Evolutionary conservation across 1,140 invertebrate genomes (phyloP).

Genomic region (Coenobita brevimanus): DNA sequence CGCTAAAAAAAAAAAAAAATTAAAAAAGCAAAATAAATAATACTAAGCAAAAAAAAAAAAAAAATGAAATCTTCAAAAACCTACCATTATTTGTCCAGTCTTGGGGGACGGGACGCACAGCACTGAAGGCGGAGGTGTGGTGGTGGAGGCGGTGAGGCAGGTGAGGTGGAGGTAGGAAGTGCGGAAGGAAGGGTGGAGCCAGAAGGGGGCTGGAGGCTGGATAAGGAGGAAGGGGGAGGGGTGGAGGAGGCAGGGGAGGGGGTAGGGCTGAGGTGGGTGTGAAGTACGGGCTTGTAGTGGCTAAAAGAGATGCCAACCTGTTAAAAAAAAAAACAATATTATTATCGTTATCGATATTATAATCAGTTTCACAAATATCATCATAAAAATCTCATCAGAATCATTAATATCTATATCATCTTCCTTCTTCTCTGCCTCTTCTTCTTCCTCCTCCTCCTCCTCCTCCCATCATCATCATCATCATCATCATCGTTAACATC

Average conservation of each 20-base stretch:
- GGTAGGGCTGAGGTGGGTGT: neutral
- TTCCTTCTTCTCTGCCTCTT: too few relatives aligned
- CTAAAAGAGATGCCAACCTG: slow-evolving; percentile 33
- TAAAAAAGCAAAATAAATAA: too few relatives aligned
- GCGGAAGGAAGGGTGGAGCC: neutral
- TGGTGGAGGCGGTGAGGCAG: neutral
- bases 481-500: too few relatives aligned
- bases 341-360: too few relatives aligned
- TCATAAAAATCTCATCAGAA: too few relatives aligned
- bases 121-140: slow-evolving; percentile 41
- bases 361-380: too few relatives aligned
- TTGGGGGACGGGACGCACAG: slow-evolving; percentile 30
- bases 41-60: too few relatives aligned
- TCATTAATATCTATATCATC: too few relatives aligned
- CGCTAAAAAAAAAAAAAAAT: too few relatives aligned
- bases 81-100: neutral
- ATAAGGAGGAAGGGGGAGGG: neutral
- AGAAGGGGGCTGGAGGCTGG: neutral
- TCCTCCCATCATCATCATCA: too few relatives aligned
- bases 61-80: too few relatives aligned
- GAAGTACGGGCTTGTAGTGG: slow-evolving; percentile 14
- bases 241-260: neutral
- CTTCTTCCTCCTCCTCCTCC: too few relatives aligned
- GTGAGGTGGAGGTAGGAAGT: neutral
- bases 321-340: neutral